Evolutionary conservation across 2,888 invertebrate genomes (phyloP).

Genomic region (Apoderus coryli): DNA sequence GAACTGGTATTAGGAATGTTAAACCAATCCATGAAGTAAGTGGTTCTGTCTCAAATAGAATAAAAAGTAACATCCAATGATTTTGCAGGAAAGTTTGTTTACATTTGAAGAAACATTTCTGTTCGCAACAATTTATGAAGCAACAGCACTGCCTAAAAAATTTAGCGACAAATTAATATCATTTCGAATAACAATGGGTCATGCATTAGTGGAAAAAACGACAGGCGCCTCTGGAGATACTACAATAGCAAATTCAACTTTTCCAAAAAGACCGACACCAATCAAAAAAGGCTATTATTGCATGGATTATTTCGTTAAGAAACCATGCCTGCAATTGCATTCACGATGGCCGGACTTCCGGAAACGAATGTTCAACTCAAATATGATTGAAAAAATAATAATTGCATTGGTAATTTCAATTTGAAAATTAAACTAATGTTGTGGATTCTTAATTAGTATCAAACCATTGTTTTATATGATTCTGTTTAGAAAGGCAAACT

Average conservation of each 20-base stretch:
- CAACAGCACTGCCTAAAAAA: conserved; percentile 48
- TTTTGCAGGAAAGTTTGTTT: conserved; percentile 42
- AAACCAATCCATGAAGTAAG: conserved; percentile 23
- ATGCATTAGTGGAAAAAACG: conserved; percentile 23
- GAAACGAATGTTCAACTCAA: conserved; percentile 50
- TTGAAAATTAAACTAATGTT: conserved; percentile 1
- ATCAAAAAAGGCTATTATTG: conserved; percentile 24
- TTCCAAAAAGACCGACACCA: conserved; percentile 18
- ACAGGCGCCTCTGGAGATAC: conserved; percentile 21
- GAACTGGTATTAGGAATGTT: conserved; percentile 24
- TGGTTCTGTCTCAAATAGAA: conserved; percentile 3
- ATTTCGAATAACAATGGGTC: conserved; percentile 53
- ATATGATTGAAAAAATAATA: conserved; percentile 46
- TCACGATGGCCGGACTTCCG: conserved; percentile 50
- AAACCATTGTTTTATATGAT: conserved; percentile 6
- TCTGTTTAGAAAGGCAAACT: conserved; percentile 28
- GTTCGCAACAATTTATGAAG: conserved; percentile 49
- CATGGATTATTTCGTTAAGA: conserved; percentile 35
- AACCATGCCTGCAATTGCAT: conserved; percentile 50
- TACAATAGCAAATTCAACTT: conserved; percentile 15
- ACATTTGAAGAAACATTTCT: conserved; percentile 47
- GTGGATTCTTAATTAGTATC: too few species aligned
- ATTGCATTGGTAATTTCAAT: conserved; percentile 40
- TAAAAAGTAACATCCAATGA: conserved; percentile 5
- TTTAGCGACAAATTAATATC: conserved; percentile 40